phyloP scores from a whole-genome alignment of 2,888 invertebrate species.

The Polydrusus cervinus region DNA sequence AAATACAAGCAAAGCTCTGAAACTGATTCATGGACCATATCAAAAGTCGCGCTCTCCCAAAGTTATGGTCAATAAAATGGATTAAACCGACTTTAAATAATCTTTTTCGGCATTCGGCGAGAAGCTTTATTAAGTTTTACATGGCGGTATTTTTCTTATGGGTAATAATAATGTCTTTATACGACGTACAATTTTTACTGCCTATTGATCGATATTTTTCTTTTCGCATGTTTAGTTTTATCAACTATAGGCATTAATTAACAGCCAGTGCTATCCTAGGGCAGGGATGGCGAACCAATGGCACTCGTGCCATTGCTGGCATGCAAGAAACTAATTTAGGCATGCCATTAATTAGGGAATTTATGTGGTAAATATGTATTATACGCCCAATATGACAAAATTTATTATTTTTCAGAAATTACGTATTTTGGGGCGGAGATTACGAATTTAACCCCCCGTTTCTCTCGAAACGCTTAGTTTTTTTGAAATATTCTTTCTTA shows the following conservation, averaged over 20 bases:
- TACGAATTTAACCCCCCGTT: no score
- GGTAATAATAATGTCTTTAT: conserved; percentile 60
- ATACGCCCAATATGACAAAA: no score
- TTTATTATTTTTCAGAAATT: no score
- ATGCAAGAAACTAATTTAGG: no score
- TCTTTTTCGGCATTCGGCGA: conserved; percentile 54
- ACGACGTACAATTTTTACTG: conserved; percentile 37
- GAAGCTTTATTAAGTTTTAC: conserved; percentile 53
- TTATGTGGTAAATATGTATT: no score
- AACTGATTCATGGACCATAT: conserved; percentile 62
- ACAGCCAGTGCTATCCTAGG: no score
- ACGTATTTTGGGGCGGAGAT: no score
- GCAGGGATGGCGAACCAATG: no score
- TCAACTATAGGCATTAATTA: neutral
- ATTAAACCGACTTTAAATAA: conserved; percentile 57
- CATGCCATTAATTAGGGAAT: no score
- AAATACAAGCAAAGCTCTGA: conserved; percentile 62
- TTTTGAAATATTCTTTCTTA: no score
- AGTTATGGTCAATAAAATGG: conserved; percentile 58
- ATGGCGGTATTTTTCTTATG: conserved; percentile 52
- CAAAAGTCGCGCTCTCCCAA: conserved; percentile 59
- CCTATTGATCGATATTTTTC: neutral
- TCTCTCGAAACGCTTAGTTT: no score
- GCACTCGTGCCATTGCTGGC: no score
- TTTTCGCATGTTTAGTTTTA: neutral